Evolutionary conservation across 2,113 vertebrate genomes (phyloP).

Genomic region (Oenanthe melanoleuca): DNA sequence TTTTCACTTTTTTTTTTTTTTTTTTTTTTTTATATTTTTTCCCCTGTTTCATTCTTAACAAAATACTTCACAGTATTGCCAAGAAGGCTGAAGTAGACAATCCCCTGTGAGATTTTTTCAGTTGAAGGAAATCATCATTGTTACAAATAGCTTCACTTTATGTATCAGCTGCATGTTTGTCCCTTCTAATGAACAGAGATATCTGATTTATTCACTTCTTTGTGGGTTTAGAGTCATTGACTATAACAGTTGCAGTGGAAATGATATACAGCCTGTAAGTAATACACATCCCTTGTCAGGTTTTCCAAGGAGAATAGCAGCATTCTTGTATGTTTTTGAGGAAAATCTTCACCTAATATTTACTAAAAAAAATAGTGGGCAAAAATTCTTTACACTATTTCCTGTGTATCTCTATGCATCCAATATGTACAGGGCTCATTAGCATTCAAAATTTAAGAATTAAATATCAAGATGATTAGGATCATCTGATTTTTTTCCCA

Average conservation of each 20-base stretch:
- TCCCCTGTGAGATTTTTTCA: not conserved
- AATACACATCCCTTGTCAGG: constrained; percentile 34
- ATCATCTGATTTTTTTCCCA: constrained; percentile 35
- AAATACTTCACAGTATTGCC: not conserved
- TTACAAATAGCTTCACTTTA: constrained; percentile 1
- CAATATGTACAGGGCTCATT: constrained; percentile 16
- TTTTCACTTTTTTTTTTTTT: not conserved
- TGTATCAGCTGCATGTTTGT: not conserved
- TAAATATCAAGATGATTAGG: constrained; percentile 38
- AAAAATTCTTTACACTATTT: constrained; percentile 24
- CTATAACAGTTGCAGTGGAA: constrained; percentile 19
- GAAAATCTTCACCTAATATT: constrained; percentile 17
- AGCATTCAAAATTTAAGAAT: constrained; percentile 54
- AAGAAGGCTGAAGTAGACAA: not conserved
- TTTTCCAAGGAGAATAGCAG: constrained; percentile 14
- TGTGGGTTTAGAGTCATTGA: constrained; percentile 40
- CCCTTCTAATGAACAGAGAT: constrained; percentile 27
- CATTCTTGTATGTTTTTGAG: not conserved
- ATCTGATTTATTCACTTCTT: constrained; percentile 12
- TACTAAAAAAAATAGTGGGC: not conserved
- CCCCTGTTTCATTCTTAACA: not conserved
- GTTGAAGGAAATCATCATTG: not conserved
- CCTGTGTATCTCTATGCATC: constrained; percentile 41
- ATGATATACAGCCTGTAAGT: not conserved
- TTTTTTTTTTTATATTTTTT: not conserved